Conservation (phyloP, 2,113 vertebrate species). For the Microtus montanus region DNA sequence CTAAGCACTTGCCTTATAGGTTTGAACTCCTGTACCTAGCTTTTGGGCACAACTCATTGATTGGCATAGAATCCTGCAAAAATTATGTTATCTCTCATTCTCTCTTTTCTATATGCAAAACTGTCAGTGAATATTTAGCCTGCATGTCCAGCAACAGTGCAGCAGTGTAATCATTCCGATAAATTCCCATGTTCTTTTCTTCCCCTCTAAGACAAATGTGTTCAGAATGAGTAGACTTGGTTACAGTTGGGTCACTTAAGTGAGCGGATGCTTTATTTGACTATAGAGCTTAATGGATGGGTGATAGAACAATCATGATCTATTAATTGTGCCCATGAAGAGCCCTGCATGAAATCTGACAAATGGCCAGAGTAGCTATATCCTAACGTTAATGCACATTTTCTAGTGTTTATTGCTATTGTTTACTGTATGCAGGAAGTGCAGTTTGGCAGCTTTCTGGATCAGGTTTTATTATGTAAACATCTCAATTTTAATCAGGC, state of each 20-base stretch:
- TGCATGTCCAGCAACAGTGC: background rate
- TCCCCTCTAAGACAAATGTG: background rate
- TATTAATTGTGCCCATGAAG: slow-evolving; percentile 4
- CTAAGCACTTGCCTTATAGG: background rate
- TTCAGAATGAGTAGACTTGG: background rate
- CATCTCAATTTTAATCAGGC: slow-evolving; percentile 68
- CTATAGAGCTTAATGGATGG: background rate
- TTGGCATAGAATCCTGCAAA: background rate
- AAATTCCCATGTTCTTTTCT: background rate
- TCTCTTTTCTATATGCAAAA: background rate
- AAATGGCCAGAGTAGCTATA: slow-evolving; percentile 26
- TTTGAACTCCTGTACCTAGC: background rate
- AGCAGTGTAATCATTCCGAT: background rate
- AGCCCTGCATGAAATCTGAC: background rate
- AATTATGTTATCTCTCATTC: background rate
- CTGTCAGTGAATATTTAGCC: background rate
- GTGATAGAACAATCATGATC: background rate
- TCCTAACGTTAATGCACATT: background rate
- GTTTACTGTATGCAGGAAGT: background rate
- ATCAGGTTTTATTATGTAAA: slow-evolving; percentile 69
- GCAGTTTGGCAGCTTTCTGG: slow-evolving; percentile 50
- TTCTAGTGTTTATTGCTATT: slow-evolving; percentile 53
- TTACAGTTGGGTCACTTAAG: slow-evolving; percentile 2
- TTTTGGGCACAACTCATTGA: background rate
- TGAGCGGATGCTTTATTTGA: slow-evolving; percentile 21